phyloP scores from a whole-genome alignment of 2,888 invertebrate genomes.

The Hoplodrina ambigua region DNA sequence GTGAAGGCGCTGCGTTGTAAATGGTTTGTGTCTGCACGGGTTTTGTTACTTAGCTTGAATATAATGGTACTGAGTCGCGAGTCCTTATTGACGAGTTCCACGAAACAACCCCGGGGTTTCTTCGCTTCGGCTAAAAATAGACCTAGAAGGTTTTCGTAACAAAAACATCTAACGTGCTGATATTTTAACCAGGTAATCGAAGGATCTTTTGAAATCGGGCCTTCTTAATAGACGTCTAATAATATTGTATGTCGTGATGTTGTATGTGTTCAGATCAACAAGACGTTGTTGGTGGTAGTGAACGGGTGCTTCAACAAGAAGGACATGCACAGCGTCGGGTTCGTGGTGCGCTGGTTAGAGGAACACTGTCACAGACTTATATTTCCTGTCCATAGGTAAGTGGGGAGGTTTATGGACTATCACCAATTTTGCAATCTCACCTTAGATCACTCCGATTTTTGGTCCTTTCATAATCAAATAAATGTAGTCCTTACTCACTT shows the following conservation, averaged over 20 bases:
- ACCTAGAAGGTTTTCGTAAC: no score
- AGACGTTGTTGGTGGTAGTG: constrained; percentile 93
- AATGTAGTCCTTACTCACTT: neutral
- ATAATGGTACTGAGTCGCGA: no score
- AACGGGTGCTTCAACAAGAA: constrained; percentile 96
- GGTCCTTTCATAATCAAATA: neutral
- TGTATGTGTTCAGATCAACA: constrained; percentile 89
- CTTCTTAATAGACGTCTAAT: no score
- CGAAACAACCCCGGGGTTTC: neutral
- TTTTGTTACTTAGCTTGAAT: neutral
- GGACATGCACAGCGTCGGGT: constrained; percentile 93
- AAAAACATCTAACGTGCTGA: no score
- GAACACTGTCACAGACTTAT: constrained; percentile 94
- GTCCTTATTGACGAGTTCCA: neutral
- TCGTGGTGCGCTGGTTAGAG: constrained; percentile 95
- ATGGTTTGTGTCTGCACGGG: neutral
- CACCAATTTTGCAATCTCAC: neutral
- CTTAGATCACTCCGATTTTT: neutral
- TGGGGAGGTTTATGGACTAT: neutral
- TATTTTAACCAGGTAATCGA: neutral
- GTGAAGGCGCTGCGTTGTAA: neutral
- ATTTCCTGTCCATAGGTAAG: constrained; percentile 93
- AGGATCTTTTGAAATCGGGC: neutral
- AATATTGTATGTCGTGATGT: neutral
- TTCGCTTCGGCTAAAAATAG: neutral